These are phyloP conservation scores for Centropus bengalensis DNA, from an alignment of 2,113 vertebrate genomes.

Conservation along the genomic window DNA sequence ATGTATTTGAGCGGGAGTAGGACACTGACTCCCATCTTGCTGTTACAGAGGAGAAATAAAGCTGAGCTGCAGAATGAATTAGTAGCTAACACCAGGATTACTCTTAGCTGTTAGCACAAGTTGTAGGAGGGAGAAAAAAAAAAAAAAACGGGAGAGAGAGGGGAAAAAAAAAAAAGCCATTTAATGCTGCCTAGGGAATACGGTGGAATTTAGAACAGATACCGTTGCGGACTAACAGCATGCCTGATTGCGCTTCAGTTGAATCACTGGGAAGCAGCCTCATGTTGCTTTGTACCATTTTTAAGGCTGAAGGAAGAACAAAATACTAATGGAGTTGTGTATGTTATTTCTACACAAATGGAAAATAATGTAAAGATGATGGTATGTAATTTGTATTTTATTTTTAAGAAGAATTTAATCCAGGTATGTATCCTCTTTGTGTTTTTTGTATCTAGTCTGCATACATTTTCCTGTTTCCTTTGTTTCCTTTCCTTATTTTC, in stretches of 20 bases:
- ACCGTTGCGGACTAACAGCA: constrained; percentile 66
- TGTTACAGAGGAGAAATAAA: constrained; percentile 22
- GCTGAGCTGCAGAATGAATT: constrained; percentile 64
- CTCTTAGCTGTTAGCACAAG: constrained; percentile 64
- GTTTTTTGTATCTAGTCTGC: constrained; percentile 3
- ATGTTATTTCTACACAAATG: constrained; percentile 49
- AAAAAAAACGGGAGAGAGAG: background rate
- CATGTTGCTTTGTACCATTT: constrained; percentile 41
- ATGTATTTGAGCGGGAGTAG: constrained; percentile 12
- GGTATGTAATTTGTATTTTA: constrained; percentile 71
- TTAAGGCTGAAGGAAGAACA: constrained; percentile 63
- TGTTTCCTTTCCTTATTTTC: constrained; percentile 57
- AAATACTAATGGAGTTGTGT: constrained; percentile 51
- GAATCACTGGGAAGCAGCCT: constrained; percentile 68
- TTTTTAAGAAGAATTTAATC: constrained; percentile 72
- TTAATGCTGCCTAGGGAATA: constrained; percentile 64
- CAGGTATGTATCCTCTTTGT: constrained; percentile 78
- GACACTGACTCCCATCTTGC: constrained; percentile 23
- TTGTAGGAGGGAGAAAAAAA: constrained; percentile 23
- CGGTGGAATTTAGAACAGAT: constrained; percentile 66
- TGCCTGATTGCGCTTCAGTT: constrained; percentile 75
- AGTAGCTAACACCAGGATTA: constrained; percentile 63
- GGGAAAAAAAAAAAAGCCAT: background rate
- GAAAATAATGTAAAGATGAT: constrained; percentile 56
- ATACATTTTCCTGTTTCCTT: constrained; percentile 41